Conservation (phyloP, 1,140 invertebrate species). For the Eriocheir sinensis region DNA sequence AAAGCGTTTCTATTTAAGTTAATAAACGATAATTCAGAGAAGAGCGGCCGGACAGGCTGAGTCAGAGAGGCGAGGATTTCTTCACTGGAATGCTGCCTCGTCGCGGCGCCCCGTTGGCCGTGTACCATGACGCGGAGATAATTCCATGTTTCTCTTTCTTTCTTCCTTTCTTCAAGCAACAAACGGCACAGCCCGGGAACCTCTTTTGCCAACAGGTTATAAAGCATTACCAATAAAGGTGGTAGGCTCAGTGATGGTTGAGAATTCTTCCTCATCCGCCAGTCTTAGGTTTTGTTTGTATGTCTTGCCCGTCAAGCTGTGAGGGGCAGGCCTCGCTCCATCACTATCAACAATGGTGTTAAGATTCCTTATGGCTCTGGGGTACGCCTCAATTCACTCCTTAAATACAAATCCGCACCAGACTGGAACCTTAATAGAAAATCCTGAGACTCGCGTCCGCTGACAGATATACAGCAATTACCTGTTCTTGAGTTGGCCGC, state of each 20-base stretch:
- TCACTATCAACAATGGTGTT: neutral
- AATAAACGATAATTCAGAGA: neutral
- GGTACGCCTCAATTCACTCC: neutral
- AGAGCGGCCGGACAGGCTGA: neutral
- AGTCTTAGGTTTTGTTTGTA: neutral
- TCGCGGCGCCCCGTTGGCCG: neutral
- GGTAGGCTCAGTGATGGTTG: neutral
- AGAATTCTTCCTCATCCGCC: neutral
- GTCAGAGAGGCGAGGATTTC: neutral
- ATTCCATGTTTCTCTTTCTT: neutral
- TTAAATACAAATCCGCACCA: neutral
- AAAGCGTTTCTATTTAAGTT: neutral
- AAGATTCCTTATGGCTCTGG: neutral
- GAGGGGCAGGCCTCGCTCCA: neutral
- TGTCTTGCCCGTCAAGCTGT: neutral
- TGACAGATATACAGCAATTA: neutral
- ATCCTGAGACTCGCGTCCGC: neutral
- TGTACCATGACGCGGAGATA: neutral
- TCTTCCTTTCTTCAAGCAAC: neutral
- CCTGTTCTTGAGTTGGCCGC: neutral
- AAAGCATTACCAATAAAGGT: neutral
- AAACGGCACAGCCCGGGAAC: too few species aligned
- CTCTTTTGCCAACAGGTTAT: neutral
- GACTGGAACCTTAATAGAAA: neutral
- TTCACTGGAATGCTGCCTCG: constrained; percentile 8